A percentile compares a stretch with the other conserved stretches of the same genome.
Conservation (phyloP, 2,113 vertebrate genomes). For the Xenopus borealis region DNA sequence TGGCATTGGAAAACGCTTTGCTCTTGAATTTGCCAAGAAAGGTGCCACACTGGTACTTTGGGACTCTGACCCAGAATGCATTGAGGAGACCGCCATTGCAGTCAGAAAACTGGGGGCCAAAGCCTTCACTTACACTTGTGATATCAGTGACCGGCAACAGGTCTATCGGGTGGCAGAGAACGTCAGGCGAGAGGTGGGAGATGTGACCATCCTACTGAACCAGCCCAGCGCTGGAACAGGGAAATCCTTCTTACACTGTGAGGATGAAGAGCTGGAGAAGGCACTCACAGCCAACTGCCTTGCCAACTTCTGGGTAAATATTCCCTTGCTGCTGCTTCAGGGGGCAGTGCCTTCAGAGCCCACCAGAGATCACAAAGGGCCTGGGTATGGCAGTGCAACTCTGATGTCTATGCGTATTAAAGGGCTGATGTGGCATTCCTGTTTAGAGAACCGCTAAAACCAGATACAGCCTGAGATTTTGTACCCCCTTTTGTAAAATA, state of each 20-base stretch:
- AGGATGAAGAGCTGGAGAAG: slow-evolving; percentile 60
- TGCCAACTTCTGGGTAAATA: slow-evolving; percentile 63
- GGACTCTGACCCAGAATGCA: slow-evolving; percentile 55
- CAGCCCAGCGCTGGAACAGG: slow-evolving; percentile 46
- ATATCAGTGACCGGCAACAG: slow-evolving; percentile 54
- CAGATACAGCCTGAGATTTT: no score
- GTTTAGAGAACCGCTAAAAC: no score
- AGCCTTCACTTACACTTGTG: slow-evolving; percentile 58
- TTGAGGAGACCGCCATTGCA: slow-evolving; percentile 60
- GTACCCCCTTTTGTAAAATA: no score
- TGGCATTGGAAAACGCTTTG: slow-evolving; percentile 59
- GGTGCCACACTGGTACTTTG: slow-evolving; percentile 64
- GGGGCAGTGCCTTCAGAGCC: no score
- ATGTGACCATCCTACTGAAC: slow-evolving; percentile 63
- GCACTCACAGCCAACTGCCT: slow-evolving; percentile 66
- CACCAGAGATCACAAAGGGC: no score
- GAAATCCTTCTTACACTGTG: slow-evolving; percentile 55
- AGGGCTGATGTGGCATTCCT: no score
- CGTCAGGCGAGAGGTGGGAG: slow-evolving; percentile 53
- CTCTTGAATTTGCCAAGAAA: slow-evolving; percentile 59
- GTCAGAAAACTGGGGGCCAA: slow-evolving; percentile 54
- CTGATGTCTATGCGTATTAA: no score
- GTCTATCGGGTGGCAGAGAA: slow-evolving; percentile 51
- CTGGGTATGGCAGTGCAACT: no score
- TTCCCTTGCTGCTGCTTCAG: no score